Percentiles rank a stretch among this genome's conserved stretches.
These are phyloP conservation scores for Gasteruption jaculator DNA, from an alignment of 2,888 invertebrate genomes.

Conservation along the genomic window DNA sequence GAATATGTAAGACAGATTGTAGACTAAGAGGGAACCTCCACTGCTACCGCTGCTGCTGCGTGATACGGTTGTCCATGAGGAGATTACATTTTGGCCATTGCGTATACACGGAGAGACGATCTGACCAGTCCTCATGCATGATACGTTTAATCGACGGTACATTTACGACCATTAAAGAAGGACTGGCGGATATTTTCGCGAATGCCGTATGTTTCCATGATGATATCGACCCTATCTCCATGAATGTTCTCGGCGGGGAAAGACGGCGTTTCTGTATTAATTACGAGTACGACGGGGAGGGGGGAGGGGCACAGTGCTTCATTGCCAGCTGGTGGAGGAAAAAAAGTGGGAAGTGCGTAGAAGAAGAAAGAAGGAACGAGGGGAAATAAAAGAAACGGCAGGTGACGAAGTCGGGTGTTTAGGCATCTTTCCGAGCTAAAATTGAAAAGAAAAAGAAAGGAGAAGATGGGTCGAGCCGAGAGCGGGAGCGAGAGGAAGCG, in stretches of 20 bases:
- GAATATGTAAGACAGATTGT: slow-evolving; percentile 53
- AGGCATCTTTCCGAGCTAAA: slow-evolving; percentile 33
- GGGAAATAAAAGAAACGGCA: slow-evolving; percentile 25
- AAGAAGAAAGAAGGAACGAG: slow-evolving; percentile 11
- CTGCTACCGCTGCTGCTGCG: slow-evolving; percentile 43
- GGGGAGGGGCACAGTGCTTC: slow-evolving; percentile 11
- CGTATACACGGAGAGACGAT: no score
- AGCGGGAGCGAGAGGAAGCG: slow-evolving; percentile 29
- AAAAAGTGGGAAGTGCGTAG: neutral
- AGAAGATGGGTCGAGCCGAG: slow-evolving; percentile 16
- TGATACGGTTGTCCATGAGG: slow-evolving; percentile 49
- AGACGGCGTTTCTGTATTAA: no score
- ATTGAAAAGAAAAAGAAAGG: slow-evolving; percentile 30
- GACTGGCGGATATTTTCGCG: slow-evolving; percentile 39
- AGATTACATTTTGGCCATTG: slow-evolving; percentile 45
- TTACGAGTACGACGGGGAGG: no score
- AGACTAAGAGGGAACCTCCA: slow-evolving; percentile 49
- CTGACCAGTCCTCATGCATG: no score
- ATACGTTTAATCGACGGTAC: no score
- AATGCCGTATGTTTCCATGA: neutral
- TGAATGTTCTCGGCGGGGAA: slow-evolving; percentile 10
- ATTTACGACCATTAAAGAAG: slow-evolving; percentile 32
- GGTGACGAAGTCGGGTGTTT: slow-evolving; percentile 43
- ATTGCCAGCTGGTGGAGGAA: slow-evolving; percentile 12
- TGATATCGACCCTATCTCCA: neutral